Evolutionary conservation across 2,888 invertebrate species (phyloP).

Genomic region (Euphydryas editha): DNA sequence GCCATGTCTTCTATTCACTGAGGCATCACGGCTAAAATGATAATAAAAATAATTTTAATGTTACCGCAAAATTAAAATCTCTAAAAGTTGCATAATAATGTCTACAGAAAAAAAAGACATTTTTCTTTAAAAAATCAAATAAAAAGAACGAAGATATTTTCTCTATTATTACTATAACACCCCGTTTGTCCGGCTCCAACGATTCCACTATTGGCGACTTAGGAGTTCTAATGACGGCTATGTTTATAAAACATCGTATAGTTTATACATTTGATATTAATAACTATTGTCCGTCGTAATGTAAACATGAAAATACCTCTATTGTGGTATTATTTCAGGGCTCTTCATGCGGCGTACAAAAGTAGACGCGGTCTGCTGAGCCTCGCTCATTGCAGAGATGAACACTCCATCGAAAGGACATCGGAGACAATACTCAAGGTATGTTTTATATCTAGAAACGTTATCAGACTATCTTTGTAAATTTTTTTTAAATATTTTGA

Average conservation of each 20-base stretch:
- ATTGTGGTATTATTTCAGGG: constrained; percentile 70
- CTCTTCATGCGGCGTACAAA: constrained; percentile 80
- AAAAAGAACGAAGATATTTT: no score
- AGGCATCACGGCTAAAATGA: no score
- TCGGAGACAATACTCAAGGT: constrained; percentile 78
- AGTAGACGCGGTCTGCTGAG: constrained; percentile 74
- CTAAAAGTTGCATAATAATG: no score
- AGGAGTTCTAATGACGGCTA: constrained; percentile 63
- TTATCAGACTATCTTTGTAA: background rate
- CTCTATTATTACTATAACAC: no score
- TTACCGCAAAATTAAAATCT: no score
- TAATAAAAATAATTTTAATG: no score
- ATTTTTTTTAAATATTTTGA: background rate
- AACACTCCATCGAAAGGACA: constrained; percentile 61
- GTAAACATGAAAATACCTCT: constrained; percentile 68
- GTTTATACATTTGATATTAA: constrained; percentile 77
- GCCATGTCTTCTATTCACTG: no score
- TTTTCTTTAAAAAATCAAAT: no score
- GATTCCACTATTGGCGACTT: constrained; percentile 46
- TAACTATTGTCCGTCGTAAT: constrained; percentile 71
- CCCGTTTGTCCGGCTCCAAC: no score
- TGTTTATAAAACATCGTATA: constrained; percentile 77
- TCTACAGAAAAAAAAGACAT: no score
- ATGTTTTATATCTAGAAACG: constrained; percentile 29
- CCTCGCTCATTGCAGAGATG: constrained; percentile 73